Evolutionary conservation across 2,888 invertebrate genomes (phyloP), one percentile per base, ranked within the genome.

Genomic region (Amblyteles armatorius): DNA sequence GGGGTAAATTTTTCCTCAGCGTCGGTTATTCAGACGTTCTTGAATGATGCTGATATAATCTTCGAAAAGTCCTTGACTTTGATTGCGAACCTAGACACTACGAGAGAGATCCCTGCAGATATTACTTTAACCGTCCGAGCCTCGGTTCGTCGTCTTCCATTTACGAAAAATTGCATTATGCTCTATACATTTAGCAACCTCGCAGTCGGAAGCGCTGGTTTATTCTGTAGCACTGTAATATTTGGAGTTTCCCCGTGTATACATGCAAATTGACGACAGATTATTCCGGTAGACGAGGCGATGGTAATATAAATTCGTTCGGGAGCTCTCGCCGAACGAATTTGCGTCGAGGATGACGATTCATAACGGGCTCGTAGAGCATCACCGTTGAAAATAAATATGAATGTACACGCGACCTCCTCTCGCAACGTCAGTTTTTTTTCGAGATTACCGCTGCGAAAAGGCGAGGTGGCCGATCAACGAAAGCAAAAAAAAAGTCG

Each of bases 271-370:
- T 57, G 57, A 57, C 13, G 57, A 26, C 57, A 26, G 57, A 57
- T 57, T 57, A 57, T 57, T 57, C 57, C 57, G 57, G 57, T 26
- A 57, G 57, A 57, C 57, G 57, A 57, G 57, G 57, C 57, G 26
- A 57, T 13, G 57, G 57, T 57, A 57, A 57, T 57, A 26, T 57
- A 57, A 57, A 57, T 57, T 26, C 57, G 57, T 57, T 57, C 26
- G 57, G 57, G 11, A 57, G 3, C 22, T 22, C 57, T 26, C 22
- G 22, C 26, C 26, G 57, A 57, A 22, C 57, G 57, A 57, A 48
- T 48, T 26, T 57, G 26, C 57, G 57, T 13, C 57, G 26, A 22
- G 26, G 22, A 57, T 26, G 26, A 22, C 26, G 57, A 26, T 57
- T 57, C 57, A 11, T 11, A 2, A 22, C 57, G 57, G 22, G 26